These are phyloP conservation scores for Rhizomys pruinosus DNA, from an alignment of 2,113 vertebrate genomes.

Conservation along the genomic window DNA sequence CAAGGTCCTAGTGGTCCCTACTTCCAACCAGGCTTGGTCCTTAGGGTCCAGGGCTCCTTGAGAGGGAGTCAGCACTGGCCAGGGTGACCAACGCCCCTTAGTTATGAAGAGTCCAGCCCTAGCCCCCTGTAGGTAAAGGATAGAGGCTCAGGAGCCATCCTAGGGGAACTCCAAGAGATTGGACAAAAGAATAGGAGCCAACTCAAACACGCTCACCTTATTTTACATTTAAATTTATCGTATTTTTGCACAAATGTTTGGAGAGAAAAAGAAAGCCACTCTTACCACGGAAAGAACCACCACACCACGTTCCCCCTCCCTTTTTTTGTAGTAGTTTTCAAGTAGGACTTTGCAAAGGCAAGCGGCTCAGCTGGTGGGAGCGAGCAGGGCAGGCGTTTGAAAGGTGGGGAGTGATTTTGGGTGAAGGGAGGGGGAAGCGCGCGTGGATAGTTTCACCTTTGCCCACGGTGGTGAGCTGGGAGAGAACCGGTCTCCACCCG, in stretches of 20 bases:
- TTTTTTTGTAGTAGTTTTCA: neutral
- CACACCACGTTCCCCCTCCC: accelerated
- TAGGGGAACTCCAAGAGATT: too few species aligned
- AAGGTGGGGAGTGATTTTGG: neutral
- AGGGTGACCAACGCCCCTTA: neutral
- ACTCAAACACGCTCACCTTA: neutral
- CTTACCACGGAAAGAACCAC: neutral
- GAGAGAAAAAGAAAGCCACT: neutral
- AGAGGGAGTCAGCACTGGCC: neutral
- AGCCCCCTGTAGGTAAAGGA: accelerated
- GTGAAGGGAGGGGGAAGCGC: neutral
- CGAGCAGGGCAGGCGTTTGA: accelerated
- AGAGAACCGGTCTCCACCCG: neutral
- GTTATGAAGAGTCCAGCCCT: too few species aligned
- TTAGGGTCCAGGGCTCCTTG: neutral
- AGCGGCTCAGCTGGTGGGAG: too few species aligned
- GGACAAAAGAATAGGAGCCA: neutral
- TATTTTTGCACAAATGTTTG: neutral
- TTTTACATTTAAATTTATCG: neutral
- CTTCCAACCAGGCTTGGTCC: neutral
- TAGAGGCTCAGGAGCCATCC: neutral
- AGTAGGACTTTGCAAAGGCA: neutral
- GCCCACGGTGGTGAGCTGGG: accelerated
- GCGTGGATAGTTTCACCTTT: accelerated
- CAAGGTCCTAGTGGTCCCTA: accelerated